Evolutionary conservation across 2,797 vertebrate species (phyloP).

Genomic region (Dryobates pubescens): DNA sequence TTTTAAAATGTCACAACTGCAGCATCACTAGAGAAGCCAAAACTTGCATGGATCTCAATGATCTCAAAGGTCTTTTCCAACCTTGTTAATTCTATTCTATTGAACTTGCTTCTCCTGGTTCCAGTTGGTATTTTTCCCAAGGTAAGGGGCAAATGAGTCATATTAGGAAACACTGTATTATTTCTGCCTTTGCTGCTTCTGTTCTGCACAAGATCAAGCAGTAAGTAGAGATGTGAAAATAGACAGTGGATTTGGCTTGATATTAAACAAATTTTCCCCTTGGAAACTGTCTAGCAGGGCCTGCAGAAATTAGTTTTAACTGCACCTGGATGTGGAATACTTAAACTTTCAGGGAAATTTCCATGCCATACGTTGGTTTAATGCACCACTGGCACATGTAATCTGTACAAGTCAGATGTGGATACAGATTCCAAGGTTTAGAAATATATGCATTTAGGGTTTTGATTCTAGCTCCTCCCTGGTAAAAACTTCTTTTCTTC

Average conservation of each 20-base stretch:
- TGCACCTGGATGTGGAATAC: constrained; percentile 15
- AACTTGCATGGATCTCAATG: neutral
- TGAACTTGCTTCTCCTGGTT: neutral
- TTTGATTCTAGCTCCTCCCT: neutral
- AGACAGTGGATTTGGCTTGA: neutral
- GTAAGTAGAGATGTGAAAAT: neutral
- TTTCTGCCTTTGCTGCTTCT: constrained; percentile 2
- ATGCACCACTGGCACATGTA: neutral
- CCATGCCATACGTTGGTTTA: constrained; percentile 13
- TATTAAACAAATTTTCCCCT: constrained; percentile 15
- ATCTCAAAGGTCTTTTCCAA: too few relatives aligned
- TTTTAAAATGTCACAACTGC: constrained; percentile 23
- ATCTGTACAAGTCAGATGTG: neutral
- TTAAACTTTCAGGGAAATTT: constrained; percentile 23
- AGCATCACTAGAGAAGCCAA: constrained; percentile 19
- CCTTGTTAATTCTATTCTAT: too few relatives aligned
- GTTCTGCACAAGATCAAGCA: neutral
- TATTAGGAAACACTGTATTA: neutral
- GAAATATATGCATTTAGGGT: neutral
- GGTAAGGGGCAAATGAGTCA: neutral
- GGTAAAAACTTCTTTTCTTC: neutral
- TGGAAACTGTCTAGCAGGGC: neutral
- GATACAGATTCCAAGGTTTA: neutral
- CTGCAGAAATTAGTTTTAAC: neutral
- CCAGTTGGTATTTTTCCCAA: neutral